Percentiles rank a stretch among this genome's conserved stretches.
These are phyloP conservation scores for Colossoma macropomum DNA, from an alignment of 2,113 vertebrate genomes.

Conservation along the genomic window DNA sequence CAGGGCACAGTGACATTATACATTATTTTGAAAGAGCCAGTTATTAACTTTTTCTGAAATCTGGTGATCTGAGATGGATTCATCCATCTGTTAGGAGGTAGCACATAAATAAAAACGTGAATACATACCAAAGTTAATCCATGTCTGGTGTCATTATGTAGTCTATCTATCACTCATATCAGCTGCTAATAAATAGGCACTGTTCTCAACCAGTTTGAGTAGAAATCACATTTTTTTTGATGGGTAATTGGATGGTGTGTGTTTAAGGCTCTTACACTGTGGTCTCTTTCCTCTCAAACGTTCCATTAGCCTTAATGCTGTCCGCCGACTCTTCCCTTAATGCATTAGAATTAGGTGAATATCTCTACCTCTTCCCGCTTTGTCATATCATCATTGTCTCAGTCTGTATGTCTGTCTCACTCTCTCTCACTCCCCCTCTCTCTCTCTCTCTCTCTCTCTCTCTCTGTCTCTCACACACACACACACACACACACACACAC, in stretches of 20 bases:
- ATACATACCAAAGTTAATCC: not conserved
- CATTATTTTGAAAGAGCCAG: too few species aligned
- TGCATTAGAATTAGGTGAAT: constrained; percentile 37
- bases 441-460: not conserved
- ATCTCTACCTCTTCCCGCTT: constrained; percentile 18
- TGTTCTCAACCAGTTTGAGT: not conserved
- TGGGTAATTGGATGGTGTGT: not conserved
- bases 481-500: too few species aligned
- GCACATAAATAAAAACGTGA: not conserved
- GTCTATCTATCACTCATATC: not conserved
- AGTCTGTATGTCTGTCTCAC: constrained; percentile 12
- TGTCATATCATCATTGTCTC: constrained; percentile 30
- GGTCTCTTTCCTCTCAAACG: not conserved
- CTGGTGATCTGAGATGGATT: too few species aligned
- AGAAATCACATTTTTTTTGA: not conserved
- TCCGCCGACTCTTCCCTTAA: constrained; percentile 19
- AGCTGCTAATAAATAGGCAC: not conserved
- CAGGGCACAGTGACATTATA: too few species aligned
- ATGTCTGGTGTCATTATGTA: not conserved
- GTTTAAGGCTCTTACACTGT: constrained; percentile 21
- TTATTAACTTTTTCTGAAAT: too few species aligned
- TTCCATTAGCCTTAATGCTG: constrained; percentile 25
- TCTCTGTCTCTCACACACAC: too few species aligned
- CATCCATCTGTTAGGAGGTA: too few species aligned
- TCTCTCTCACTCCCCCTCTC: not conserved